phyloP scores from a whole-genome alignment of 2,888 invertebrate genomes.

The Ichneumon xanthorius region DNA sequence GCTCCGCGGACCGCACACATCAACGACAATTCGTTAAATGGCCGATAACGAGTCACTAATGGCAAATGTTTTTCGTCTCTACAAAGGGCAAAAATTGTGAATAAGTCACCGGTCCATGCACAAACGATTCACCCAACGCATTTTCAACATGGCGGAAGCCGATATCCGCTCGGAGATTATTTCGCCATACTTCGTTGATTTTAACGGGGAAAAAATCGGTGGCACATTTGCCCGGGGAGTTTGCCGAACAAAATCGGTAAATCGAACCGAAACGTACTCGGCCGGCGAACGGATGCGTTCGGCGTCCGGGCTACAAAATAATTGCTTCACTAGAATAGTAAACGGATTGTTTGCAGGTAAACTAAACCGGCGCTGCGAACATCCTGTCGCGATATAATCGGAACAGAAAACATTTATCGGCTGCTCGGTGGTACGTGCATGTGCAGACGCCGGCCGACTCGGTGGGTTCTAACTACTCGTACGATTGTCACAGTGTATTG shows the following conservation, averaged over 20 bases:
- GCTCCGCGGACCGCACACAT: neutral
- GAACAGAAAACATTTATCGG: constrained; percentile 52
- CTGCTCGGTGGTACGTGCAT: neutral
- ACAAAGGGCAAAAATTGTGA: neutral
- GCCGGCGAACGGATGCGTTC: constrained; percentile 7
- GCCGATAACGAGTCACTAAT: too few relatives aligned
- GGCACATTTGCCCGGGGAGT: neutral
- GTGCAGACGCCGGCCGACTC: constrained; percentile 22
- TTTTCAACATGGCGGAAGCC: neutral
- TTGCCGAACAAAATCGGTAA: constrained; percentile 3
- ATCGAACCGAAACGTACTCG: neutral
- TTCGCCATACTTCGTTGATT: neutral
- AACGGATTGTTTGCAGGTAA: constrained; percentile 11
- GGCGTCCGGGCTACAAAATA: constrained; percentile 29
- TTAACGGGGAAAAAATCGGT: neutral
- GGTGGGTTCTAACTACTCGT: constrained; percentile 6
- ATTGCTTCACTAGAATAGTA: constrained; percentile 39
- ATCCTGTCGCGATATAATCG: constrained; percentile 51
- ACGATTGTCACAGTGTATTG: neutral
- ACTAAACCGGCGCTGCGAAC: constrained; percentile 26
- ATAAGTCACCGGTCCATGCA: neutral
- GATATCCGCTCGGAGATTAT: neutral
- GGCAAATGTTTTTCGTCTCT: neutral
- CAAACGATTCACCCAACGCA: neutral
- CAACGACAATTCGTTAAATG: constrained; percentile 17